A percentile compares a stretch with the other conserved stretches of the same genome.
Conservation (phyloP, 1,140 invertebrate species). For the Drosophila albomicans region DNA sequence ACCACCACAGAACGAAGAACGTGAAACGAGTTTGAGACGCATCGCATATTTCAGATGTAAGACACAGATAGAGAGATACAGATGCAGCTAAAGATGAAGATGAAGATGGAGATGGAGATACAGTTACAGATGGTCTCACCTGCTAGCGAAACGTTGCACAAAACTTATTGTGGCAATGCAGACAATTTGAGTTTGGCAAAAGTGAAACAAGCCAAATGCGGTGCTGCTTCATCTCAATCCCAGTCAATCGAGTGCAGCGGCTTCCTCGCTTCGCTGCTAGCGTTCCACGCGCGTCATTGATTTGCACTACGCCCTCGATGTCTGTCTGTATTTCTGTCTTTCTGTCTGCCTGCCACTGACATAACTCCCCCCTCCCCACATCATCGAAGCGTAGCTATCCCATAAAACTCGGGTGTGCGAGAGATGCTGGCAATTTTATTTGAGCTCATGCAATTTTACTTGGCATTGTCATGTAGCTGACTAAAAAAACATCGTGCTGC, state of each 20-base stretch:
- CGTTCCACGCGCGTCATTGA: slow-evolving; percentile 61
- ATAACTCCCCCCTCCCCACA: slow-evolving; percentile 9
- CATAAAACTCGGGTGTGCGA: slow-evolving; percentile 24
- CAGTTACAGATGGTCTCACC: slow-evolving; percentile 52
- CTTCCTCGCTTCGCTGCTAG: slow-evolving; percentile 27
- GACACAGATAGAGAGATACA: slow-evolving; percentile 47
- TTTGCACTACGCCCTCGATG: slow-evolving; percentile 49
- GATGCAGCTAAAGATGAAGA: slow-evolving; percentile 7
- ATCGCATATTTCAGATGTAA: slow-evolving; percentile 44
- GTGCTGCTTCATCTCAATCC: slow-evolving; percentile 70
- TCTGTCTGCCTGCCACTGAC: neutral
- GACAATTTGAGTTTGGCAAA: slow-evolving; percentile 34
- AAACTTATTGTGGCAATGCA: slow-evolving; percentile 59
- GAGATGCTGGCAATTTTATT: slow-evolving; percentile 64
- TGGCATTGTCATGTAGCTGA: slow-evolving; percentile 62
- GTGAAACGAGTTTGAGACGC: slow-evolving; percentile 52
- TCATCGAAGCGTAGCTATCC: neutral
- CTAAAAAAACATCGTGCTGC: slow-evolving; percentile 41
- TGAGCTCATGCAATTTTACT: slow-evolving; percentile 68
- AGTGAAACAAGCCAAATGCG: slow-evolving; percentile 54
- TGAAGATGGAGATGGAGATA: slow-evolving; percentile 9
- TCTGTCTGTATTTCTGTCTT: slow-evolving; percentile 23
- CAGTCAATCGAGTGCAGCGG: slow-evolving; percentile 46
- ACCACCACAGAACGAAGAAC: slow-evolving; percentile 55
- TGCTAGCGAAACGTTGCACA: slow-evolving; percentile 39